These are phyloP conservation scores for Elaphurus davidianus DNA, from an alignment of 2,113 vertebrate genomes.

Conservation along the genomic window DNA sequence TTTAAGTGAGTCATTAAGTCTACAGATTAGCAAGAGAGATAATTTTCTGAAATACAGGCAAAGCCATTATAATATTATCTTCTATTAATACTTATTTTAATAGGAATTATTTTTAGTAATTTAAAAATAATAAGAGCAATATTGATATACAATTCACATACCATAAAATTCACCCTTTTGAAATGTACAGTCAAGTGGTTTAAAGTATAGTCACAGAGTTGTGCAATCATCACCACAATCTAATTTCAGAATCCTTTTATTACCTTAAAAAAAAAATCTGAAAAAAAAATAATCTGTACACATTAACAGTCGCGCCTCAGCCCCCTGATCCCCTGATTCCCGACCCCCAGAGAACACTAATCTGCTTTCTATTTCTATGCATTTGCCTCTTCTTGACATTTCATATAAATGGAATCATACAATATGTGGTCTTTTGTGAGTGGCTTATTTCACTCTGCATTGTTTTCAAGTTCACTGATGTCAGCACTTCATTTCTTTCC, in stretches of 20 bases:
- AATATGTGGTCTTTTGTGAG: not conserved
- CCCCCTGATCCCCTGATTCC: not conserved
- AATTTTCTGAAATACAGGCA: not conserved
- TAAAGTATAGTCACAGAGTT: not conserved
- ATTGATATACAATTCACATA: not conserved
- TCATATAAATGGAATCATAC: not conserved
- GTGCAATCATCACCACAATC: not conserved
- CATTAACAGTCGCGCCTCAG: not conserved
- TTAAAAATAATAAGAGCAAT: not conserved
- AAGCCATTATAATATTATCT: not conserved
- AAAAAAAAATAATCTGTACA: not conserved
- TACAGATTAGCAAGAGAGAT: constrained; percentile 36
- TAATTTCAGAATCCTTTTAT: not conserved
- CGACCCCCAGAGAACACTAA: not conserved
- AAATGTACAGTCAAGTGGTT: not conserved
- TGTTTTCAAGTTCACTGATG: not conserved
- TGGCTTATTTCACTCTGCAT: not conserved
- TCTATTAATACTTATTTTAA: not conserved
- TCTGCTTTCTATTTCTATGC: not conserved
- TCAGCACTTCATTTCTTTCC: not conserved
- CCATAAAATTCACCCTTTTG: not conserved
- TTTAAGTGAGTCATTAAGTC: not conserved
- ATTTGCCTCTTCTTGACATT: not conserved
- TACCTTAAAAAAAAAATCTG: not conserved
- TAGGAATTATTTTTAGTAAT: not conserved